Evolutionary conservation across 2,888 invertebrate species (phyloP), one percentile per base, ranked within the genome.

Genomic region (Cataglyphis cursor): DNA sequence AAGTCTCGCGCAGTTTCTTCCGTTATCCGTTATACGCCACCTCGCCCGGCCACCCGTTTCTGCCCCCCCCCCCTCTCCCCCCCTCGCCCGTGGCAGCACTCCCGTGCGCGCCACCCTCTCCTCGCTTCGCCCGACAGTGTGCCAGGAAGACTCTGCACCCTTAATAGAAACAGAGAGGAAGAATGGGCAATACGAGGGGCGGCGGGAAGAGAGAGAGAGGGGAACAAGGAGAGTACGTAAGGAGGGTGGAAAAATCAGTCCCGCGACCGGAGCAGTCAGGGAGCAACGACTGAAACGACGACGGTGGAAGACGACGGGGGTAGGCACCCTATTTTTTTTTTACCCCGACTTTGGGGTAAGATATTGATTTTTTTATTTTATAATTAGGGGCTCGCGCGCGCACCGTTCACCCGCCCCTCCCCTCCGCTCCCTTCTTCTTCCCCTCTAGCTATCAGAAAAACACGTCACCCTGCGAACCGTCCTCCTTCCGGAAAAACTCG

Each of bases 351-450:
- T 84, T 93, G 91, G 94, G 94, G 94, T 93, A 94, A 94, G 94
- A 94, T 94, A 94, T 94, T 94, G 94, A 94, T 94, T 94, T 94
- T 94, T 94, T 94, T 94, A 94, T 94, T 94, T 94, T 94, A 94
- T 94, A 94, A 94, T 94, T 94, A 94, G 94, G 94, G 94, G 93
- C 93, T 94, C 93, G 92, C 93, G 93, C 93, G 94, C 93, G 92
- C 93, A 93, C 94, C 94, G 94, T 24, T 51, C 18, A 24, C 51
- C 5, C n/a, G 0, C 9, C 51, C 8, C 51, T 10, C 6, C 2
- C 18, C 51, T 18, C 51, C 54, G 4, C 21, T 10, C 21, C n/a
- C 72, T 31, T 31, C 31, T 6, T 31, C 31, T 31, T 5, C 31
- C 38, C 35, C 35, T 94, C 92, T 90, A 90, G 93, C 92, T 93